Evolutionary conservation across 2,113 vertebrate genomes (phyloP).

Genomic region (Gavia stellata): DNA sequence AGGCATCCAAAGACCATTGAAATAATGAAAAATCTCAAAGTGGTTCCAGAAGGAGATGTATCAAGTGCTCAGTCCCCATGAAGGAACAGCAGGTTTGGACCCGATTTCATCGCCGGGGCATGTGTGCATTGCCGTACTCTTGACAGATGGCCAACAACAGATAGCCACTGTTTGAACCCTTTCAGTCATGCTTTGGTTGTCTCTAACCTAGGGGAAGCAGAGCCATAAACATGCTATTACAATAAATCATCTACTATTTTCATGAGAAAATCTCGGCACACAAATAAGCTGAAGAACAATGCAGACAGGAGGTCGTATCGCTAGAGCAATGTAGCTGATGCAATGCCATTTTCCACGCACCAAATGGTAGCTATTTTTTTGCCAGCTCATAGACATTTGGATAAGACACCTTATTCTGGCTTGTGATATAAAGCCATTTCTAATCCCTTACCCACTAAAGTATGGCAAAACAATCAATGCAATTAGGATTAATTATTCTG

Average conservation of each 20-base stretch:
- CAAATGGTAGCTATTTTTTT: background rate
- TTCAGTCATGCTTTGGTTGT: background rate
- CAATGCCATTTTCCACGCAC: background rate
- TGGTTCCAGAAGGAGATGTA: background rate
- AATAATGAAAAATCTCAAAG: background rate
- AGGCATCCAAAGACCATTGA: background rate
- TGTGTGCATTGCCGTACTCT: fast-evolving
- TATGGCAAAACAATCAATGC: background rate
- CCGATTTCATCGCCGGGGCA: background rate
- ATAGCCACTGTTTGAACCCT: background rate
- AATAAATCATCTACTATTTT: background rate
- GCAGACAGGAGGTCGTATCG: background rate
- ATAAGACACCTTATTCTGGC: background rate
- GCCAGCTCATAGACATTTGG: background rate
- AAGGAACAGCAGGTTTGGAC: background rate
- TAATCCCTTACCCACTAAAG: background rate
- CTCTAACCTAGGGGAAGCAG: background rate
- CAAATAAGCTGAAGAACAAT: background rate
- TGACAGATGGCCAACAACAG: background rate
- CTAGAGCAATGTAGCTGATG: background rate
- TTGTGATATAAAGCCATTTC: background rate
- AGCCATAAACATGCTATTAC: background rate
- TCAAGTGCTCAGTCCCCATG: background rate
- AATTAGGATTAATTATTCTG: background rate
- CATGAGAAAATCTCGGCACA: background rate